phyloP scores from a whole-genome alignment of 2,888 invertebrate genomes.

The Deilephila porcellus region DNA sequence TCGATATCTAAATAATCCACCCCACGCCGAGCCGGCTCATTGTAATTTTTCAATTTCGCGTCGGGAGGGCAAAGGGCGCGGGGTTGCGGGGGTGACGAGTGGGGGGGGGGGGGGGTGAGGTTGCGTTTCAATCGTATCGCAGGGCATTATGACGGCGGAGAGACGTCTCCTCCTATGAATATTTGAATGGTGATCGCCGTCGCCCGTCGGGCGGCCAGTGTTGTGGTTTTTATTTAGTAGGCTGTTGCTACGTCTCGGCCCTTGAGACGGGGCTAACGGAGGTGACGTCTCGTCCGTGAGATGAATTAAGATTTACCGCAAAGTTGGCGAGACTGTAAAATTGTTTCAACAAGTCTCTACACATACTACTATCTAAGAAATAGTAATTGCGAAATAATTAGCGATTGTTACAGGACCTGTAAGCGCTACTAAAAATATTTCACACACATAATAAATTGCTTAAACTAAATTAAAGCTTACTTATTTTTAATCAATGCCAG shows the following conservation, averaged over 20 bases:
- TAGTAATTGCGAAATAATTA: no score
- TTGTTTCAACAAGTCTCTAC: no score
- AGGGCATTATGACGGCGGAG: conserved; percentile 36
- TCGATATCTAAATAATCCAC: conserved; percentile 33
- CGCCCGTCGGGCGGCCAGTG: neutral
- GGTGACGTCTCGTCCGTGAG: no score
- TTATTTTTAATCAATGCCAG: no score
- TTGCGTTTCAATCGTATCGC: conserved; percentile 40
- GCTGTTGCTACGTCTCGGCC: neutral
- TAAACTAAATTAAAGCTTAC: no score
- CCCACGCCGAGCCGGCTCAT: conserved; percentile 34
- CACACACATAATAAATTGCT: no score
- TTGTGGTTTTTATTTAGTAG: conserved; percentile 17
- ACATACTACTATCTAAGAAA: no score
- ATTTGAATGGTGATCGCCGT: conserved; percentile 36
- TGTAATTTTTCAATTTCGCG: conserved; percentile 45
- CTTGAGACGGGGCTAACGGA: no score
- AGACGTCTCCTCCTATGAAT: conserved; percentile 33
- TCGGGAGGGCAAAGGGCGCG: conserved; percentile 25
- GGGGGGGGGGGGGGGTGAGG: neutral
- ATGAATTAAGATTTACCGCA: neutral
- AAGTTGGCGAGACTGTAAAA: no score
- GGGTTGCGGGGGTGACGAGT: neutral
- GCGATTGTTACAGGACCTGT: no score
- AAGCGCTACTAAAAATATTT: no score